phyloP scores from a whole-genome alignment of 1,140 invertebrate genomes.

The Neodiprion fabricii region DNA sequence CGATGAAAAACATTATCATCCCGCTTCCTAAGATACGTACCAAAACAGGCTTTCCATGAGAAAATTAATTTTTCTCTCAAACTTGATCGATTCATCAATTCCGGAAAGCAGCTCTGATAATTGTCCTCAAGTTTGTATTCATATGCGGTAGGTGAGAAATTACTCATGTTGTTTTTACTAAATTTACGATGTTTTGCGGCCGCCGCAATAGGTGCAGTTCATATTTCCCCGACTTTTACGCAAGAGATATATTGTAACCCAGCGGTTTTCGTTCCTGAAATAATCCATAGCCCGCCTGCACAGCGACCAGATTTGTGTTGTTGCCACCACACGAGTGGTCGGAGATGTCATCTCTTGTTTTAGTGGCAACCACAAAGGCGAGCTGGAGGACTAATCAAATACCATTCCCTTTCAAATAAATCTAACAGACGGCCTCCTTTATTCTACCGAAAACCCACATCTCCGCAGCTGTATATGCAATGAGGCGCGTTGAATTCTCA shows the following conservation, averaged over 20 bases:
- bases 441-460: not conserved
- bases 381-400: not conserved
- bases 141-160: too few relatives aligned
- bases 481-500: not conserved
- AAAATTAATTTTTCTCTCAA: too few relatives aligned
- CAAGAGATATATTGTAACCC: not conserved
- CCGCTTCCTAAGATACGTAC: too few relatives aligned
- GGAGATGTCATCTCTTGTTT: constrained; percentile 2
- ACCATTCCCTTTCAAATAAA: not conserved
- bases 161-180: too few relatives aligned
- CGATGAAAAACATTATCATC: too few relatives aligned
- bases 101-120: too few relatives aligned
- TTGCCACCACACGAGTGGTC: not conserved
- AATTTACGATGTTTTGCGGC: not conserved
- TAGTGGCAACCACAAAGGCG: constrained; percentile 1
- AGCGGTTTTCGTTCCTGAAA: not conserved
- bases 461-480: not conserved
- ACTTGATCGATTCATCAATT: too few relatives aligned
- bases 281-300: not conserved
- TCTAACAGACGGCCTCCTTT: not conserved
- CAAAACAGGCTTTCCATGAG: too few relatives aligned
- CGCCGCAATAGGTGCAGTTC: not conserved
- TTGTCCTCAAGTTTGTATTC: too few relatives aligned
- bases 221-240: not conserved
- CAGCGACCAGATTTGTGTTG: not conserved